phyloP scores from a whole-genome alignment of 92 coral and sea anemone genomes.

The Hydrozoanthus gracilis region DNA sequence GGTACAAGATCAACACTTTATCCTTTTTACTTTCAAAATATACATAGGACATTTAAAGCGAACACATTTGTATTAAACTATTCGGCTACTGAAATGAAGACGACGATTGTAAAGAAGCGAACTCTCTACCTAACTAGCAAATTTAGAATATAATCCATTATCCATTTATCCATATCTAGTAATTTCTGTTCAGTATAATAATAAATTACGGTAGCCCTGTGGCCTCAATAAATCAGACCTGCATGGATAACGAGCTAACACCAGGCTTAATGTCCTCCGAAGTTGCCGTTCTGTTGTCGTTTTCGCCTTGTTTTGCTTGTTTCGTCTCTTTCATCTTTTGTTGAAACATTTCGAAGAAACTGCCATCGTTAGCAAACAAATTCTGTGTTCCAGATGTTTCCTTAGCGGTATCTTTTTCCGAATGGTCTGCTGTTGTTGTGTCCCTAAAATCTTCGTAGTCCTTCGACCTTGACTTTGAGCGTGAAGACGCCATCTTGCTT shows the following conservation, averaged over 20 bases:
- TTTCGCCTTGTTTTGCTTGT: constrained; percentile 39
- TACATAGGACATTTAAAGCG: too few species aligned
- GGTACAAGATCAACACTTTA: too few species aligned
- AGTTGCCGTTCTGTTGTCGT: constrained; percentile 15
- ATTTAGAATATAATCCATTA: background rate
- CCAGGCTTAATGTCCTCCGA: constrained; percentile 34
- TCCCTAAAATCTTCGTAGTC: constrained; percentile 17
- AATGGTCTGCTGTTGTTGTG: background rate
- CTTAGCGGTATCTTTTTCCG: constrained; percentile 4
- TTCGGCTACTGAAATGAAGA: too few species aligned
- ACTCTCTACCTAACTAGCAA: too few species aligned
- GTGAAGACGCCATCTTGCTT: constrained; percentile 35
- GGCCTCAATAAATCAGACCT: constrained; percentile 48
- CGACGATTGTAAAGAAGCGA: too few species aligned
- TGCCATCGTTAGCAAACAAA: constrained; percentile 92
- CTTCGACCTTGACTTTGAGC: constrained; percentile 21
- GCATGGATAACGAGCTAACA: constrained; percentile 31
- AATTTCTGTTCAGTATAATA: background rate
- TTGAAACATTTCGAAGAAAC: constrained; percentile 90
- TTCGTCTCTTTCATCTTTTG: constrained; percentile 83
- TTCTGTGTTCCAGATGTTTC: constrained; percentile 45
- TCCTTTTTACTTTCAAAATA: too few species aligned
- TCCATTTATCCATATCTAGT: background rate
- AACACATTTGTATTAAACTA: too few species aligned
- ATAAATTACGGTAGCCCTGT: constrained; percentile 22